phyloP scores from a whole-genome alignment of 2,113 vertebrate genomes.

The Struthio camelus region DNA sequence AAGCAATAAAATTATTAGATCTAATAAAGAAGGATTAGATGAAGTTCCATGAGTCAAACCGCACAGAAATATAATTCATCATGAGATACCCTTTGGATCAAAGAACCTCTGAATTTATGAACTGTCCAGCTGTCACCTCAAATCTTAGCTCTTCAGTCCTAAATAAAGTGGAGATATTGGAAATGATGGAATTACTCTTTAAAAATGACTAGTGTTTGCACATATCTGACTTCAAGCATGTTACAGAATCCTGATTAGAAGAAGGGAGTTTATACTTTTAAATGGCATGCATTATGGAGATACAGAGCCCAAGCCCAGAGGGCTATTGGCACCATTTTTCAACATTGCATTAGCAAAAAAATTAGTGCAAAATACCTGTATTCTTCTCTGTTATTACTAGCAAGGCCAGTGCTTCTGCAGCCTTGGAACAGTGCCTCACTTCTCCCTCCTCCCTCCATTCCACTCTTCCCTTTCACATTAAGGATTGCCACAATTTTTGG shows the following conservation, averaged over 20 bases:
- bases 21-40: neutral
- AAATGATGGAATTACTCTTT: neutral
- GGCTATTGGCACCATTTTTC: neutral
- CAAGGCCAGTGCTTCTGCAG: neutral
- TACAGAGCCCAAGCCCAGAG: neutral
- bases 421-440: neutral
- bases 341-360: neutral
- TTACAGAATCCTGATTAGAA: neutral
- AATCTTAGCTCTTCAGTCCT: neutral
- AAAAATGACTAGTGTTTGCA: neutral
- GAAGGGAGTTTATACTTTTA: neutral
- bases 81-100: neutral
- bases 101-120: constrained; percentile 35
- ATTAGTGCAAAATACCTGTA: neutral
- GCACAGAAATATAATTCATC: neutral
- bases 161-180: neutral
- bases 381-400: neutral
- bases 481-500: no score
- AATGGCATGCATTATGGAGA: neutral
- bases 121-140: neutral
- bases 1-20: neutral
- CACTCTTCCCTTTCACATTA: neutral
- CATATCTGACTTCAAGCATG: neutral
- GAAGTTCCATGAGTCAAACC: neutral
- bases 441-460: neutral